Evolutionary conservation across 2,888 invertebrate species (phyloP).

Genomic region (Cephus spinipes): DNA sequence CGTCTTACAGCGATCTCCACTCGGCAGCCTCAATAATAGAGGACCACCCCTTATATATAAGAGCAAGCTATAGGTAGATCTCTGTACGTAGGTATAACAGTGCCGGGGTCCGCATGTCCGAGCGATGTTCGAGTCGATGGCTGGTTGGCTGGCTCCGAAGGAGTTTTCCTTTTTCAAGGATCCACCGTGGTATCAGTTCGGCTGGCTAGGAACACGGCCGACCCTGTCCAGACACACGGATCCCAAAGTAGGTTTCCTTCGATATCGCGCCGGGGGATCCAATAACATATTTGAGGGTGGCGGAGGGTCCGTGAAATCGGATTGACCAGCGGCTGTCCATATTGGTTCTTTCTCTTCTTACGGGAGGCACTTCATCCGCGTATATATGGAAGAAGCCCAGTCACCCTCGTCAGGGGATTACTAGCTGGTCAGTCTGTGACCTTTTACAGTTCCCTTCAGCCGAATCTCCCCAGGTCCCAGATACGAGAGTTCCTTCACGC

Average conservation of each 20-base stretch:
- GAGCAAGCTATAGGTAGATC: conserved; percentile 21
- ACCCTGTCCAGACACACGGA: conserved; percentile 15
- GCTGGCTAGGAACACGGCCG: conserved; percentile 8
- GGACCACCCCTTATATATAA: conserved; percentile 31
- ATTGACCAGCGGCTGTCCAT: conserved; percentile 60
- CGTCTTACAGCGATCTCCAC: conserved; percentile 59
- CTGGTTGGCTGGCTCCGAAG: background rate
- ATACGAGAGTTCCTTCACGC: background rate
- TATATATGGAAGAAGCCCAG: background rate
- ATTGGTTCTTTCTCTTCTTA: conserved; percentile 41
- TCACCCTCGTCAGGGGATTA: conserved; percentile 22
- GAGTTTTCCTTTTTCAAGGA: background rate
- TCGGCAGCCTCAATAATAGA: conserved; percentile 58
- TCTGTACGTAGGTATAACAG: conserved; percentile 19
- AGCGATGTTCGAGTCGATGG: conserved; percentile 33
- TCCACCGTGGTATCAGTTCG: conserved; percentile 7
- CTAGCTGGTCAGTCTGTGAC: conserved; percentile 19
- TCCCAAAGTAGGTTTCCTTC: conserved; percentile 9
- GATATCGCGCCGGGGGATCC: conserved; percentile 52
- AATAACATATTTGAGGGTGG: conserved; percentile 61
- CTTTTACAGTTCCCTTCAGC: conserved; percentile 10
- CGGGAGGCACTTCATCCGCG: background rate
- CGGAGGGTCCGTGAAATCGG: conserved; percentile 58
- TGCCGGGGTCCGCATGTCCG: conserved; percentile 27
- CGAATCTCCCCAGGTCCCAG: background rate